These are phyloP conservation scores for Armadillidium nasatum DNA, from an alignment of 1,140 invertebrate species.

Conservation along the genomic window DNA sequence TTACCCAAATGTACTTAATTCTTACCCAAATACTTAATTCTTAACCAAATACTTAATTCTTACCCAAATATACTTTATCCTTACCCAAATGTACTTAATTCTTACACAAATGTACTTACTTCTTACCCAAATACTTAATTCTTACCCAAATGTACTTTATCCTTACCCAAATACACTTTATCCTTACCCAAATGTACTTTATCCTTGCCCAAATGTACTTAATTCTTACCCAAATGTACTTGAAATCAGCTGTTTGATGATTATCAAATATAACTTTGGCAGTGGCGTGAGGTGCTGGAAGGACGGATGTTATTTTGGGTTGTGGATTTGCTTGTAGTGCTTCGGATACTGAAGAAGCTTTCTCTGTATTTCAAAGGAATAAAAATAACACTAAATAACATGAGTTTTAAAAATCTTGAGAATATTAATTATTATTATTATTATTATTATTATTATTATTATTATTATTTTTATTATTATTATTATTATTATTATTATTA, in stretches of 20 bases:
- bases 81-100: too few relatives aligned
- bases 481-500: too few relatives aligned
- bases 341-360: not conserved
- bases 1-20: too few relatives aligned
- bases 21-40: not conserved
- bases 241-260: slow-evolving; percentile 48
- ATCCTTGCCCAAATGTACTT: not conserved
- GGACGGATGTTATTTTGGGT: slow-evolving; percentile 38
- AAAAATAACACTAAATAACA: too few relatives aligned
- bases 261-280: slow-evolving; percentile 52
- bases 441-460: too few relatives aligned
- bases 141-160: not conserved
- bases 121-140: too few relatives aligned
- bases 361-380: not conserved
- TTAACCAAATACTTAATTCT: too few relatives aligned
- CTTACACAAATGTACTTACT: not conserved
- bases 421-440: too few relatives aligned
- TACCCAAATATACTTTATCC: not conserved
- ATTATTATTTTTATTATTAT: too few relatives aligned
- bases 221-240: slow-evolving; percentile 48
- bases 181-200: not conserved
- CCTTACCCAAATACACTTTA: not conserved
- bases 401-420: too few relatives aligned
- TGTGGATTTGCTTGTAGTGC: not conserved
- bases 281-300: slow-evolving; percentile 42